Percentiles rank a stretch among this genome's conserved stretches.
These are phyloP conservation scores for Conus ventricosus DNA, from an alignment of 1,140 invertebrate species.

Conservation along the genomic window DNA sequence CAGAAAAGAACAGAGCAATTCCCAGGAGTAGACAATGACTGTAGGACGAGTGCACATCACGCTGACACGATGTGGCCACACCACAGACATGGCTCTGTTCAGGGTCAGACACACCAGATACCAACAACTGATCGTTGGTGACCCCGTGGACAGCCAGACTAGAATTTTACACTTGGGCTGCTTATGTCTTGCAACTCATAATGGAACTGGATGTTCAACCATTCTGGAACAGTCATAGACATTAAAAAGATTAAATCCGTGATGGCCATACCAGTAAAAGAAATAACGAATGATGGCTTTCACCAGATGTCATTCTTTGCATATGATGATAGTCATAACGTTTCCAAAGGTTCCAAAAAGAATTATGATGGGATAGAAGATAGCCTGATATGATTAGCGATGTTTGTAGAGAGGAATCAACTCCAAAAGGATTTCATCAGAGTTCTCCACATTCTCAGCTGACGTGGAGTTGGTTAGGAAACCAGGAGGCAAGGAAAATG, in stretches of 20 bases:
- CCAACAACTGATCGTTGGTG: background rate
- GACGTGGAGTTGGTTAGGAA: no score
- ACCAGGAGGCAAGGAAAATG: no score
- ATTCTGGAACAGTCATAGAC: background rate
- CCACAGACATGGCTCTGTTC: slow-evolving; percentile 13
- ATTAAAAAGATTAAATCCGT: background rate
- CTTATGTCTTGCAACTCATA: background rate
- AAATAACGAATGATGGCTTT: background rate
- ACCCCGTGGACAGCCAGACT: no score
- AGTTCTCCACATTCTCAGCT: no score
- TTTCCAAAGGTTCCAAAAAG: background rate
- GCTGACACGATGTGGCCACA: background rate
- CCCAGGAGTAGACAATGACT: background rate
- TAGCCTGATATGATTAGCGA: background rate
- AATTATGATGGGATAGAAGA: background rate
- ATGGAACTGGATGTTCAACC: background rate
- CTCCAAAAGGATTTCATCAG: background rate
- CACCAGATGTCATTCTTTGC: background rate
- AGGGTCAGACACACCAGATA: slow-evolving; percentile 1
- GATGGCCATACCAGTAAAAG: background rate
- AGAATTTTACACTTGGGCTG: background rate
- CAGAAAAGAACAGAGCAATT: background rate
- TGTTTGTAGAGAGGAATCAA: background rate
- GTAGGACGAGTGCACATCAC: background rate
- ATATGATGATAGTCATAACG: slow-evolving; percentile 29